Base-by-base conservation (phyloP, 1,140 invertebrate species). In the Chironomus striatipennis region DNA sequence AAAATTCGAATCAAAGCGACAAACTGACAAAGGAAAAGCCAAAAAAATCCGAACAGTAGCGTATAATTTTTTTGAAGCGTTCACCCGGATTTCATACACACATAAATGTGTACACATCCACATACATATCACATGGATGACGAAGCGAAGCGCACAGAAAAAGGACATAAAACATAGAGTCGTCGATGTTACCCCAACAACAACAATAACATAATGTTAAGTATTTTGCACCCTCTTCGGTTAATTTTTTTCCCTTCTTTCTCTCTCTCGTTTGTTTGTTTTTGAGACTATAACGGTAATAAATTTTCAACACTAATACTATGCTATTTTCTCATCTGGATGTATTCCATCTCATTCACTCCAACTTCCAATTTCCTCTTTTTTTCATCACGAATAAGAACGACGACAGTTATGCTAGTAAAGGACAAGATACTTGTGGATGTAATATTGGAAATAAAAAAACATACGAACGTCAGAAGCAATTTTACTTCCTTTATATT, bases 1-100 rank as follows among this genome's bases (percentile, higher is more conserved):
- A 70, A 70, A 70, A 70, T 70, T 70, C 65, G 65, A 70, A 70
- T 70, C 65, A 70, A 70, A 70, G 65, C 65, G 65, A 70, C 17
- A 70, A 70, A 70, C 65, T 70, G 65, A 70, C 17, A 70, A 70
- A 70, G 65, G 65, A 20, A 70, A 70, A 17, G n/a, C 9, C 17
- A n/a, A 70, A 70, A 70, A 70, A 70, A 70, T 70, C 65, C 65
- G 20, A 70, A 21, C 65, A 70, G 17, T 70, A 57, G 47, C 47
- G 47, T 57, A 57, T 57, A 57, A 57, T 57, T 57, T 57, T 10
- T 34, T 34, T 34, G 24, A 34, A 57, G 47, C 47, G 47, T 57
- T 57, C n/a, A n/a, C 47, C 47, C 47, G 47, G 47, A 57, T 57
- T 57, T 57, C n/a, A 57, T 57, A n/a, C 47, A 57, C 47, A 57